Evolutionary conservation across 2,888 invertebrate species (phyloP), one percentile per base, ranked within the genome.

Genomic region (Schrankia costaestrigalis): DNA sequence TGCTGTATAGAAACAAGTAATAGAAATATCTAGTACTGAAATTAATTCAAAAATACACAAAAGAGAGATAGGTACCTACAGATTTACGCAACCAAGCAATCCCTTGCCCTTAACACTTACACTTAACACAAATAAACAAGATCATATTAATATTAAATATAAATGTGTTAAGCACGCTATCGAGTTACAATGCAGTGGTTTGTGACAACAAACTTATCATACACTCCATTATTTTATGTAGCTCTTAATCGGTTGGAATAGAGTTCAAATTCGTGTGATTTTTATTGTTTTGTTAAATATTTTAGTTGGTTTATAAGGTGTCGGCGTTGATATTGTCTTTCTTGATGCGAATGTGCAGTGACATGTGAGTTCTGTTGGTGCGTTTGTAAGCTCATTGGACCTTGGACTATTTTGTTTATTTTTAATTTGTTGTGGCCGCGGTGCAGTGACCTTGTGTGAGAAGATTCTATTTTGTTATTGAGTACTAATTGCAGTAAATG

Each of bases 131-230:
- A 17, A 3, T 5, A 17, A 3, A 17, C 17, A 17, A 7, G 17
- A 5, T 17, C 4, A 7, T 5, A 47, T 47, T 49, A 55, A 54
- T 54, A 55, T 45, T 41, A 41, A 31, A 44, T 50, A 43, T 37
- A 38, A 27, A 39, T 55, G 19, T 45, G 34, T 37, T 37, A 26
- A 33, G 33, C 46, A 32, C 39, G 36, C 17, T 7, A 11, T 11
- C 56, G 71, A 61, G 57, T 79, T 66, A 43, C 59, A 56, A 78
- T 78, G 77, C 78, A 77, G 78, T 40, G 78, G 78, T 78, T 74
- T 67, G 50, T 38, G 40, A 41, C 41, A 17, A 55, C 56, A 50
- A 51, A 32, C 2, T 24, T 37, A 33, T 3, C 4, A 15, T 12
- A 1, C 13, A 7, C 0, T 9, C 15, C 1, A 26, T n/a, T 12